phyloP scores from a whole-genome alignment of 2,888 invertebrate genomes.

The Dicyrtoma fusca region DNA sequence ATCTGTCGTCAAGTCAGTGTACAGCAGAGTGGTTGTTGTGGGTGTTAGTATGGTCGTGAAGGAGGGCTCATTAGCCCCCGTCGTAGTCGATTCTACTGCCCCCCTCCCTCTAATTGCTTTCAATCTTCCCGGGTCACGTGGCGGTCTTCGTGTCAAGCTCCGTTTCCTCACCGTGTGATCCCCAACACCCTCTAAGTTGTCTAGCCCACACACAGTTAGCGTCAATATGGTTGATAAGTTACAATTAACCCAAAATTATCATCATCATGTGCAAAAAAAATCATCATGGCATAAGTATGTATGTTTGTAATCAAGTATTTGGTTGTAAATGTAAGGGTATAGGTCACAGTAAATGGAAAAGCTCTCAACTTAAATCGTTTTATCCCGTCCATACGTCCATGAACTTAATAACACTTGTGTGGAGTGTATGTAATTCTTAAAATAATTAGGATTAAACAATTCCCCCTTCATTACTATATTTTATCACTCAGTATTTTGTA shows the following conservation, averaged over 20 bases:
- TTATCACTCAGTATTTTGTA: no score
- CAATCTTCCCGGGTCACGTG: constrained; percentile 38
- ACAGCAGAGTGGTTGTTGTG: constrained; percentile 23
- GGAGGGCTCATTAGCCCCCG: constrained; percentile 22
- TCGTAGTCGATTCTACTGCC: not conserved
- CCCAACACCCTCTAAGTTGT: constrained; percentile 27
- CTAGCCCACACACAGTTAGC: constrained; percentile 17
- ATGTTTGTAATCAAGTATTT: no score
- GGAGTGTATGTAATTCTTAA: no score
- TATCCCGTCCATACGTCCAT: no score
- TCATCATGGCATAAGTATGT: not conserved
- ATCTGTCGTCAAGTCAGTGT: constrained; percentile 24
- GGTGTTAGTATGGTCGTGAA: constrained; percentile 30
- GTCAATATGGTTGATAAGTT: no score
- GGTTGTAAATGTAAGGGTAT: no score
- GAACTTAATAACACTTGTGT: no score
- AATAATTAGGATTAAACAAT: no score
- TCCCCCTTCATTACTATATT: no score
- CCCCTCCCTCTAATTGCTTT: constrained; percentile 24
- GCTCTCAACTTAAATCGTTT: no score
- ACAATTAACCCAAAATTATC: no score
- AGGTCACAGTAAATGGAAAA: no score
- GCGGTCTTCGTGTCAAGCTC: constrained; percentile 34
- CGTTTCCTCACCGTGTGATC: constrained; percentile 40
- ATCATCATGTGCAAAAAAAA: not conserved